Evolutionary conservation across 2,888 invertebrate species (phyloP), one percentile per base, ranked within the genome.

Genomic region (Poecilus cupreus): DNA sequence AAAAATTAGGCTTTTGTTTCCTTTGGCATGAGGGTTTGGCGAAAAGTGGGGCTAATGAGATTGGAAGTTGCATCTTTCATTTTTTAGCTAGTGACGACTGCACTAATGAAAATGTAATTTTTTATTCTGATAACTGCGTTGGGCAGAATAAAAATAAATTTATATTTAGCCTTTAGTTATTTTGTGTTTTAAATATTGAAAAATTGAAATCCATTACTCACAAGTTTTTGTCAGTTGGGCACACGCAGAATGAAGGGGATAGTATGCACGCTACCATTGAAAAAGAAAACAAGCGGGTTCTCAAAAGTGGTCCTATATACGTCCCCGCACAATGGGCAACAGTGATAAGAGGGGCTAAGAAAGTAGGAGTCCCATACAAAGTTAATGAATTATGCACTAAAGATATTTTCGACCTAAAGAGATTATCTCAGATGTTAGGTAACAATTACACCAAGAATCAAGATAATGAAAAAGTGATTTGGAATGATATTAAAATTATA

Each of bases 181-280:
- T 1, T 3, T 22, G 46, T 3, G 20, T 72, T 22, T 13, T 6
- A 16, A 46, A 46, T 4, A 46, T 49, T 13, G 11, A 74, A 2
- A 16, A 10, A n/a, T 1, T 74, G 6, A 46, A 49, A 4, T 49
- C 49, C 4, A 74, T 74, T 26, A 20, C 49, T 22, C 74, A 74
- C 8, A 74, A 74, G 81, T 87, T 84, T 83, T 46, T 86, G 18
- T 86, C 87, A 16, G 6, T 10, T 68, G 86, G 86, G 70, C 88
- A 87, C 76, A 85, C 85, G 13, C 87, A 87, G 83, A 87, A 87
- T 82, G 87, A 87, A 82, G 87, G 84, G 10, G 86, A 87, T 79
- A 86, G 83, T 81, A 84, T 85, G 6, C 86, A 87, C 72, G 85
- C 85, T 75, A 82, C 86, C 22, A 87, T 85, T 70, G 86, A 87